Base-by-base conservation (phyloP, 2,888 invertebrate species). In the Physocephala rufipes region DNA sequence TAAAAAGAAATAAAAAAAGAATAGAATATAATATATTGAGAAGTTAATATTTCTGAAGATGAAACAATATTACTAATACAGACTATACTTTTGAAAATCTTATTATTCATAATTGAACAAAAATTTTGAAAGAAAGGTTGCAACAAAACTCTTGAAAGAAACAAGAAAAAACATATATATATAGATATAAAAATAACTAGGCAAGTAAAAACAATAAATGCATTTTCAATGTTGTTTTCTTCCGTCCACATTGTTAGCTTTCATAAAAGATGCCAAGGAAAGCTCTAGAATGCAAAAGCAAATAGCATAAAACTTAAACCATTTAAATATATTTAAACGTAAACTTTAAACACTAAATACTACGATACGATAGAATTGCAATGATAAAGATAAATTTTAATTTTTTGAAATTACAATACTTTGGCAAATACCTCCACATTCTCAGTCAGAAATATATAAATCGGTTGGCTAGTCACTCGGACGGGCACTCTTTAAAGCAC, bases 231-330 rank as follows among this genome's bases (percentile, higher is more conserved):
- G 78, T 80, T 84, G 82, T 84, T 84, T 84, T 84, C 82, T 82
- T 84, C 85, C 84, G 84, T 84, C 84, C 84, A 84, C 84, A 83
- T 84, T 84, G 82, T 82, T 84, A 85, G 84, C 36, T 36, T 36
- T 36, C 85, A 82, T 82, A 81, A 82, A 76, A 78, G 64, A 71
- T 71, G 72, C 63, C 58, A 71, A 72, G 61, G 71, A 71, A 76
- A 72, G 21, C 12, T 63, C 62, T 67, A 76, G 70, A 77, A 58
- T 62, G 77, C 69, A 73, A 74, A 76, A 67, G 24, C 73, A 73
- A 28, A 65, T 64, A 49, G 71, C 74, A 76, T 63, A 74, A 70
- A 58, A 45, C 43, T 30, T 66, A 70, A 58, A 67, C 21, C 51
- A 70, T 61, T 64, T 12, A 62, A 59, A 55, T n/a, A 19, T 26